Conservation (phyloP, 2,113 vertebrate genomes). For the Perca flavescens region DNA sequence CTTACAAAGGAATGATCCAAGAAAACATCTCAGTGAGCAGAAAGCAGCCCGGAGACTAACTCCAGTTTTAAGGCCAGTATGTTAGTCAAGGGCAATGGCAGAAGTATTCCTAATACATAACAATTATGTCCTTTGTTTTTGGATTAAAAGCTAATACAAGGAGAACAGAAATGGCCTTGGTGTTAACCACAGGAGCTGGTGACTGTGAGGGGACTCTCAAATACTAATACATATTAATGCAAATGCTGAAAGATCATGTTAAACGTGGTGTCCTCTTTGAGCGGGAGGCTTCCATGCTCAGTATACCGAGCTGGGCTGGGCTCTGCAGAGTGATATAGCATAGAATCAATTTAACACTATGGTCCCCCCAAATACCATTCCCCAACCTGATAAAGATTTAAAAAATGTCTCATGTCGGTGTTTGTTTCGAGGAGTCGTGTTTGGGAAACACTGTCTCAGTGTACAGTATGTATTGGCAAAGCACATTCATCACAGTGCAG, state of each 20-base stretch:
- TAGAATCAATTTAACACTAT: neutral
- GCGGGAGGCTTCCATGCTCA: neutral
- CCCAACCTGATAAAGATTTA: neutral
- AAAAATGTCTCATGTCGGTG: neutral
- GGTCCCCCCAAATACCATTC: neutral
- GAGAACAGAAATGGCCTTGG: neutral
- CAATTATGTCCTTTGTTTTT: conserved; percentile 16
- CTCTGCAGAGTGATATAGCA: conserved; percentile 9
- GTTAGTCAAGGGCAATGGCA: neutral
- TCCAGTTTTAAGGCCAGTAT: neutral
- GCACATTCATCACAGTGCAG: conserved; percentile 21
- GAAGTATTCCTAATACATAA: neutral
- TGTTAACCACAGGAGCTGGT: neutral
- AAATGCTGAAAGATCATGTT: neutral
- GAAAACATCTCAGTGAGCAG: conserved; percentile 24
- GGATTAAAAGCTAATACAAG: neutral
- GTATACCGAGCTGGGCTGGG: neutral
- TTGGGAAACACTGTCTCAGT: conserved; percentile 30
- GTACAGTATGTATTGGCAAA: neutral
- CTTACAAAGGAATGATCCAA: conserved; percentile 31
- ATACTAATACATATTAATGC: conserved; percentile 30
- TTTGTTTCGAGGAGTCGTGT: conserved; percentile 1
- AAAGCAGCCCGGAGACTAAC: neutral
- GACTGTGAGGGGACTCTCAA: conserved; percentile 7
- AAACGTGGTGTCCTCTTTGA: conserved; percentile 2